Percentiles rank a stretch among this genome's conserved stretches.
phyloP scores from a whole-genome alignment of 1,140 invertebrate species.

The Bombus huntii region DNA sequence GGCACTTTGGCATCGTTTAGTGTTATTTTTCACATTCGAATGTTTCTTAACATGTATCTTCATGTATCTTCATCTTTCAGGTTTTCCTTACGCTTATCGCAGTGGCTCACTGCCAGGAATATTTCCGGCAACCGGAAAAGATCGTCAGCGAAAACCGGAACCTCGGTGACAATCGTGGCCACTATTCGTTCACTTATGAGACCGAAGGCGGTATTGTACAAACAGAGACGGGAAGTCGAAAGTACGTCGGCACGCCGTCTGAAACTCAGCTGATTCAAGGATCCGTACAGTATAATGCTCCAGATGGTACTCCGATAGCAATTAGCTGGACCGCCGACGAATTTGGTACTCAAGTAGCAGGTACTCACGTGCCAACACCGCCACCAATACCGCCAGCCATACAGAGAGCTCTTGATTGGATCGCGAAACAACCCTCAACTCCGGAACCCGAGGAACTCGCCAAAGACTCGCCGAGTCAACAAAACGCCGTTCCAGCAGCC shows the following conservation, averaged over 20 bases:
- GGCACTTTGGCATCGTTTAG: too few relatives aligned
- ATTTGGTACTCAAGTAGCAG: slow-evolving; percentile 82
- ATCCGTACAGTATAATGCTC: slow-evolving; percentile 84
- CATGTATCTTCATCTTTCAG: slow-evolving; percentile 38
- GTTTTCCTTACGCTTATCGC: slow-evolving; percentile 58
- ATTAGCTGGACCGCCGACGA: slow-evolving; percentile 83
- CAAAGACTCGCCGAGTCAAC: slow-evolving; percentile 51
- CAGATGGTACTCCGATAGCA: slow-evolving; percentile 82
- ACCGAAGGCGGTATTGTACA: slow-evolving; percentile 83
- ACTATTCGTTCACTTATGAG: slow-evolving; percentile 80
- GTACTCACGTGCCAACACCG: slow-evolving; percentile 88
- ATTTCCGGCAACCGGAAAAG: slow-evolving; percentile 79
- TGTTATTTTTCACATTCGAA: too few relatives aligned
- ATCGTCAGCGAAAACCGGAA: slow-evolving; percentile 73
- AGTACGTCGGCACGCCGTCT: slow-evolving; percentile 80
- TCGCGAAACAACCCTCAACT: slow-evolving; percentile 80
- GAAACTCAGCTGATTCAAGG: slow-evolving; percentile 83
- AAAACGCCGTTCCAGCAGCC: slow-evolving; percentile 43
- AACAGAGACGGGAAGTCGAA: slow-evolving; percentile 79
- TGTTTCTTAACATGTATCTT: background rate
- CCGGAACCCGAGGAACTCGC: slow-evolving; percentile 66
- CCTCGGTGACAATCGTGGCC: slow-evolving; percentile 77
- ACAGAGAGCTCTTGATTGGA: slow-evolving; percentile 88
- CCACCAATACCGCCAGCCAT: slow-evolving; percentile 91
- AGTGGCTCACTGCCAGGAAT: slow-evolving; percentile 65